These are phyloP conservation scores for Phlogophora meticulosa DNA, from an alignment of 2,888 invertebrate species.

Conservation along the genomic window DNA sequence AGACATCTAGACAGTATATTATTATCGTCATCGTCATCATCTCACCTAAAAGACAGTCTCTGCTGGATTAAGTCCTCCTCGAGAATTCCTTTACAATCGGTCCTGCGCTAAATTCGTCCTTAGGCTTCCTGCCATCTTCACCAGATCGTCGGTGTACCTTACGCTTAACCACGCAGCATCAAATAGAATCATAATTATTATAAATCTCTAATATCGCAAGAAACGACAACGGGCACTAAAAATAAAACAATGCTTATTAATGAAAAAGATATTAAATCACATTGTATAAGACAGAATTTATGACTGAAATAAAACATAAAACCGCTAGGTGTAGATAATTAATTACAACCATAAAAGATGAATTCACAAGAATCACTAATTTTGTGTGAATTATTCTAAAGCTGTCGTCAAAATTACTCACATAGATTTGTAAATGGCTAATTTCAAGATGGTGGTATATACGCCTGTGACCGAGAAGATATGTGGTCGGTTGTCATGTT, in stretches of 20 bases:
- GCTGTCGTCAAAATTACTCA: not conserved
- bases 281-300: constrained; percentile 19
- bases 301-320: constrained; percentile 28
- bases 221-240: not conserved
- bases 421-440: not conserved
- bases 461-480: too few species aligned
- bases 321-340: constrained; percentile 9
- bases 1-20: too few species aligned
- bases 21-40: too few species aligned
- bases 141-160: too few species aligned
- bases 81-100: too few species aligned
- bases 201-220: not conserved
- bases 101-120: too few species aligned
- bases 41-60: too few species aligned
- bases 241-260: not conserved
- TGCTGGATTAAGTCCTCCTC: too few species aligned
- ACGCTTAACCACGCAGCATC: too few species aligned
- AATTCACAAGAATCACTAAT: constrained; percentile 11
- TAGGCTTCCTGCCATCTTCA: too few species aligned
- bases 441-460: too few species aligned
- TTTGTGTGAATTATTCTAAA: not conserved
- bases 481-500: too few species aligned
- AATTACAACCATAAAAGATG: constrained; percentile 16
- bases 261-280: constrained; percentile 17
- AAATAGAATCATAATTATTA: not conserved